These are phyloP conservation scores for Neoarius graeffei DNA, from an alignment of 2,113 vertebrate species.

Conservation along the genomic window DNA sequence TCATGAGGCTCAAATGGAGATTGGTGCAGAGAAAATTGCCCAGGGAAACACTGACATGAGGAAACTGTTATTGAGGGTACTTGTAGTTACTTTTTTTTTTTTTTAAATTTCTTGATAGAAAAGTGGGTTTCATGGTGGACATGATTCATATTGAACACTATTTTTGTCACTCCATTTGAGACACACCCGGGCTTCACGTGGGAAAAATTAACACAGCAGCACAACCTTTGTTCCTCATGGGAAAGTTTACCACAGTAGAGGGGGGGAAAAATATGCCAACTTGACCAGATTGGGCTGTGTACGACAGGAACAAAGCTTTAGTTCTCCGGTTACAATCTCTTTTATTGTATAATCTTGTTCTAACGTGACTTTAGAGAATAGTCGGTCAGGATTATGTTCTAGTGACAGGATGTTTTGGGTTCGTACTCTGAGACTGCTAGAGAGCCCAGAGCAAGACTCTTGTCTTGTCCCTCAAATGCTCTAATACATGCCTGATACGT, in stretches of 20 bases:
- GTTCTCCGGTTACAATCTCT: background rate
- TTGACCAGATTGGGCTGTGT: background rate
- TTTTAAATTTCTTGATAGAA: too few species aligned
- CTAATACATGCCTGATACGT: background rate
- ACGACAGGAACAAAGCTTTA: background rate
- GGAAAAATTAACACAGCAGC: constrained; percentile 15
- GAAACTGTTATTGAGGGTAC: background rate
- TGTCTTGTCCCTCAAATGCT: background rate
- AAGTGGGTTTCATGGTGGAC: background rate
- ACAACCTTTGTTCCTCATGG: constrained; percentile 7
- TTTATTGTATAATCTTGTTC: too few species aligned
- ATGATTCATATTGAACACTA: background rate
- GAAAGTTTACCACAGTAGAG: constrained; percentile 7
- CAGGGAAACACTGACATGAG: background rate
- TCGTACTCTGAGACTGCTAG: background rate
- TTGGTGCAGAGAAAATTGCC: too few species aligned
- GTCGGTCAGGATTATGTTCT: background rate
- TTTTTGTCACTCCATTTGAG: constrained; percentile 5
- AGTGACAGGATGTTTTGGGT: background rate
- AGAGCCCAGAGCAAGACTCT: background rate
- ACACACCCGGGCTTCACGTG: background rate
- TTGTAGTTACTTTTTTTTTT: too few species aligned
- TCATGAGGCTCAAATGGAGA: background rate
- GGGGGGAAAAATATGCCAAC: background rate
- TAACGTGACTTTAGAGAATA: background rate